Percentiles rank a stretch among this genome's conserved stretches.
phyloP scores from a whole-genome alignment of 53 echinoderm and acorn worm species.

The Astropecten irregularis region DNA sequence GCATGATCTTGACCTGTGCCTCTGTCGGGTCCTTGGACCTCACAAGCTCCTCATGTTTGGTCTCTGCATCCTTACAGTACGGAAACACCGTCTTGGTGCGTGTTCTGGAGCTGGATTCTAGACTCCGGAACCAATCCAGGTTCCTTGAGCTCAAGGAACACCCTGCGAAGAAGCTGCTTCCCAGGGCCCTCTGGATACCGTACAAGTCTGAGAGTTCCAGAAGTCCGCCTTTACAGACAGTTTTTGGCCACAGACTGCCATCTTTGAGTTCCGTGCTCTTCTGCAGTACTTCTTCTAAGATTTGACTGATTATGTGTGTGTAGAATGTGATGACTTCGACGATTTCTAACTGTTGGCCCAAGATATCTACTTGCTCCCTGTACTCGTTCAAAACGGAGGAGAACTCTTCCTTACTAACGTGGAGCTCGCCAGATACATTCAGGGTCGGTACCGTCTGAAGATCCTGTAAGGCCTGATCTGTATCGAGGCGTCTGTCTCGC shows the following conservation, averaged over 20 bases:
- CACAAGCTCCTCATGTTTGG: background rate
- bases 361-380: constrained; percentile 7
- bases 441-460: background rate
- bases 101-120: background rate
- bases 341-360: background rate
- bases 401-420: constrained; percentile 11
- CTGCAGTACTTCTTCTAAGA: constrained; percentile 37
- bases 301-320: constrained; percentile 57
- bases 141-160: constrained; percentile 48
- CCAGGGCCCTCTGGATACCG: constrained; percentile 78
- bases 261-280: constrained; percentile 36
- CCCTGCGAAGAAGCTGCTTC: constrained; percentile 69
- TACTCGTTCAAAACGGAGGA: background rate
- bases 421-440: background rate
- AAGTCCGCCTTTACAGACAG: constrained; percentile 66
- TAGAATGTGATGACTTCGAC: constrained; percentile 58
- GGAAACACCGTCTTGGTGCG: background rate
- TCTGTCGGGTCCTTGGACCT: background rate
- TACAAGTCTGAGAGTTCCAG: constrained; percentile 64
- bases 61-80: background rate
- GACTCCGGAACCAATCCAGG: constrained; percentile 41
- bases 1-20: background rate
- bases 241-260: constrained; percentile 54
- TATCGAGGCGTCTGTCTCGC: background rate
- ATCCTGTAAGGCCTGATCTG: background rate